Evolutionary conservation across 1,140 invertebrate genomes (phyloP).

Genomic region (Aphelenchoides fujianensis): DNA sequence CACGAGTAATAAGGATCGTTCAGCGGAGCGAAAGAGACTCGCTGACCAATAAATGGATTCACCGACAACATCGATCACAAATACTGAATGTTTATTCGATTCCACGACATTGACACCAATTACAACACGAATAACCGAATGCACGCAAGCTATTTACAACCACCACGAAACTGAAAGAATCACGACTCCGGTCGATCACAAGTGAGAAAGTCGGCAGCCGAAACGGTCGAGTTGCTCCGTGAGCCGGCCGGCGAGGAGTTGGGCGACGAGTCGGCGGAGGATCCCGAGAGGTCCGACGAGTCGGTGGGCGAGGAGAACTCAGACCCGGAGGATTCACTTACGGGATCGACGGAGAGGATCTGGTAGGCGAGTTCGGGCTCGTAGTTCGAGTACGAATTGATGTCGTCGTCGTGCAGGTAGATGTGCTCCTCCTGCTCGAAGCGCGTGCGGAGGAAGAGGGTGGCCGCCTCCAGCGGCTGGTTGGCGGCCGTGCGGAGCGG

Average conservation of each 20-base stretch:
- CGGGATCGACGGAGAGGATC: conserved; percentile 51
- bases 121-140: neutral
- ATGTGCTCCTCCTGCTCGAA: conserved; percentile 62
- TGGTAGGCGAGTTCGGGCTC: conserved; percentile 55
- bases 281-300: neutral
- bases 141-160: too few species aligned
- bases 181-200: too few species aligned
- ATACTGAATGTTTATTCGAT: neutral
- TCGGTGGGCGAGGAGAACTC: neutral
- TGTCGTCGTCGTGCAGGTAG: conserved; percentile 59
- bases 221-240: neutral
- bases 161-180: too few species aligned
- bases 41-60: too few species aligned
- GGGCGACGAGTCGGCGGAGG: too few species aligned
- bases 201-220: neutral
- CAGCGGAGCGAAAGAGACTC: too few species aligned
- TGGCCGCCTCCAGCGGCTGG: conserved; percentile 79
- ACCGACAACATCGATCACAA: too few species aligned
- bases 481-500: conserved; percentile 77
- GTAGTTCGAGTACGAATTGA: conserved; percentile 43
- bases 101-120: neutral
- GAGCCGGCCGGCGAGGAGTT: neutral
- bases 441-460: conserved; percentile 71
- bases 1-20: too few species aligned
- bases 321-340: conserved; percentile 20